Base-by-base conservation (phyloP, 2,113 vertebrate species). In the Gymnarchus niloticus region DNA sequence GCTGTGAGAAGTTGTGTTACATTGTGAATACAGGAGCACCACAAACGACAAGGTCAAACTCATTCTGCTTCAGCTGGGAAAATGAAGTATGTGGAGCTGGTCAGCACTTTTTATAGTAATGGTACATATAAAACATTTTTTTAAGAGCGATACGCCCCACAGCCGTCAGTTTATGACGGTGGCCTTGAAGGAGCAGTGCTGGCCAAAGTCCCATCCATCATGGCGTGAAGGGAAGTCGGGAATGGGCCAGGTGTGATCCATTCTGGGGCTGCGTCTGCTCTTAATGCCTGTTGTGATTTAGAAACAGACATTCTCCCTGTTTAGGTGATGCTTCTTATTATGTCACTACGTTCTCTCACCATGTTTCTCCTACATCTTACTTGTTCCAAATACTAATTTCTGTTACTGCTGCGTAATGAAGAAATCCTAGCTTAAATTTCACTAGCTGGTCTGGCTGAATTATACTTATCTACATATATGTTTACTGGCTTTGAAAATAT, bases 41-140 rank as follows among this genome's bases (percentile, higher is more conserved):
- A 41, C 33, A 73, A 37, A 41, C 65, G 41, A 33, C 65, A 73
- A 73, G 65, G 65, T 73, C 65, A 73, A 41, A 73, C 12, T 6
- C 33, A 33, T 41, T 73, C 65, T 19, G 65, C 65, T 33, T 73
- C 65, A 73, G 19, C 65, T 73, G 28, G 65, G 65, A 73, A 73
- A 73, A 41, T 73, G 41, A 37, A 73, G 41, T 37, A 73, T 73
- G 65, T 73, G 65, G 65, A 73, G 65, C 65, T 17, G 65, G 65
- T 73, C 65, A 73, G 65, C 65, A 73, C 65, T 73, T 73, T 73
- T 73, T 37, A 37, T 41, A 73, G 65, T 73, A 73, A 73, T 73
- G 65, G 65, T 73, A 73, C 41, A 73, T 73, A 73, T 73, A 73
- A 73, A 73, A 73, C 65, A 73, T 73, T 73, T 73, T 73, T 73